A percentile compares a stretch with the other conserved stretches of the same genome.
Conservation (phyloP, 2,113 vertebrate species). For the Perca schrenkii region DNA sequence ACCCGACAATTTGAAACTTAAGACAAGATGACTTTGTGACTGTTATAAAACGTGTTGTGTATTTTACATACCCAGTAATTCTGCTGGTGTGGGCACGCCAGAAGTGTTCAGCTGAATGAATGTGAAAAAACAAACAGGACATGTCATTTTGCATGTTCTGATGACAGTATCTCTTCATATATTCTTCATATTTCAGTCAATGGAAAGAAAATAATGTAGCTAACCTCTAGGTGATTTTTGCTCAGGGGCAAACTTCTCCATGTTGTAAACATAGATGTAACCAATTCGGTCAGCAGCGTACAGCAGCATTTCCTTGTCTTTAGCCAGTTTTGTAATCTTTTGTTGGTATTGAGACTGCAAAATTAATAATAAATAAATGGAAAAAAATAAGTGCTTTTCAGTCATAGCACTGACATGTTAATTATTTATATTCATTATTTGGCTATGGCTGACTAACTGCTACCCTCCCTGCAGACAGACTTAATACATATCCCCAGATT, state of each 20-base stretch:
- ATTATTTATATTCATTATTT: conserved; percentile 23
- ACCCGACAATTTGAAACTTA: neutral
- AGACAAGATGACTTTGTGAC: neutral
- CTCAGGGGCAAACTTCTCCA: conserved; percentile 64
- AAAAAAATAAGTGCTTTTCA: neutral
- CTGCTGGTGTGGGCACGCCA: conserved; percentile 80
- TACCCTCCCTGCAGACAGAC: conserved; percentile 11
- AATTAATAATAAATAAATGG: neutral
- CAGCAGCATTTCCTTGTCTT: conserved; percentile 58
- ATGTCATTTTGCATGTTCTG: neutral
- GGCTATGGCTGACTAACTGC: neutral
- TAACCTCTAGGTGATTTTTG: conserved; percentile 61
- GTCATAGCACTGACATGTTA: neutral
- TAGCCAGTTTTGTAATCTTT: conserved; percentile 76
- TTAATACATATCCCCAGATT: conserved; percentile 2
- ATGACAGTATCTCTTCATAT: neutral
- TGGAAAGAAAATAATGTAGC: neutral
- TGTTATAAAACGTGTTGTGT: neutral
- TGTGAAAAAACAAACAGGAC: neutral
- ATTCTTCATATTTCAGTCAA: neutral
- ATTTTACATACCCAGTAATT: conserved; percentile 80
- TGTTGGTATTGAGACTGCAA: conserved; percentile 74
- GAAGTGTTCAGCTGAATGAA: conserved; percentile 62
- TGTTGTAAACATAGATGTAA: conserved; percentile 70
- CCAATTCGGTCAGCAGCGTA: conserved; percentile 73